A percentile compares a stretch with the other conserved stretches of the same genome.
These are phyloP conservation scores for Drosophila triauraria DNA, from an alignment of 1,140 invertebrate species.

Conservation along the genomic window DNA sequence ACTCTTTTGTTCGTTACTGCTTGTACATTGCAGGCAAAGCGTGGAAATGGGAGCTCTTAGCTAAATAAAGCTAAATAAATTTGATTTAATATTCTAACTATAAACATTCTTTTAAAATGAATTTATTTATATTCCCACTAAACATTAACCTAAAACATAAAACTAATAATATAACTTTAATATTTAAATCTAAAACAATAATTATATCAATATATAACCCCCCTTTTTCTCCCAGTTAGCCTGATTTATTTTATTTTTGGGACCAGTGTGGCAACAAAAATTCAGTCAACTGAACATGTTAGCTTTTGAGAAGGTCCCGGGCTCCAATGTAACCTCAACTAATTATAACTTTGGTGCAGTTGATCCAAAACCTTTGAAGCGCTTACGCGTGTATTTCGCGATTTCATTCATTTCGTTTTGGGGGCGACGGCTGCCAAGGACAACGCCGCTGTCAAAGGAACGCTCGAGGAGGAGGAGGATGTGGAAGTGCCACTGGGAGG, in stretches of 20 bases:
- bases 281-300: slow-evolving; percentile 12
- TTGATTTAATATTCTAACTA: too few relatives aligned
- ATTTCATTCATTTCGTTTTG: slow-evolving; percentile 18
- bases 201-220: background rate
- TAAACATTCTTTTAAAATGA: too few relatives aligned
- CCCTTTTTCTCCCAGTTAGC: background rate
- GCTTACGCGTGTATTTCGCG: slow-evolving; percentile 30
- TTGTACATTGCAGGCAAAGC: too few relatives aligned
- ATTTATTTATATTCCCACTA: too few relatives aligned
- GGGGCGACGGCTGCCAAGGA: slow-evolving; percentile 32
- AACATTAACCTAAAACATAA: too few relatives aligned
- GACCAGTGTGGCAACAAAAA: background rate
- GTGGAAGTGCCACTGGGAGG: slow-evolving; percentile 7
- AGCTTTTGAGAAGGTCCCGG: slow-evolving; percentile 7
- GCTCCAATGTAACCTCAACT: slow-evolving; percentile 37
- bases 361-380: slow-evolving; percentile 47
- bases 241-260: background rate
- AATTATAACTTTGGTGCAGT: slow-evolving; percentile 74
- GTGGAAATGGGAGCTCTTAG: too few relatives aligned
- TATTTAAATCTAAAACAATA: background rate
- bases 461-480: background rate
- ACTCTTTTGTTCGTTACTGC: too few relatives aligned
- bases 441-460: slow-evolving; percentile 32
- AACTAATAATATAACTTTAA: background rate
- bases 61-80: too few relatives aligned